Percentiles rank a stretch among this genome's conserved stretches.
Evolutionary conservation across 2,113 vertebrate genomes (phyloP).

Genomic region (Australoheros scitulus): DNA sequence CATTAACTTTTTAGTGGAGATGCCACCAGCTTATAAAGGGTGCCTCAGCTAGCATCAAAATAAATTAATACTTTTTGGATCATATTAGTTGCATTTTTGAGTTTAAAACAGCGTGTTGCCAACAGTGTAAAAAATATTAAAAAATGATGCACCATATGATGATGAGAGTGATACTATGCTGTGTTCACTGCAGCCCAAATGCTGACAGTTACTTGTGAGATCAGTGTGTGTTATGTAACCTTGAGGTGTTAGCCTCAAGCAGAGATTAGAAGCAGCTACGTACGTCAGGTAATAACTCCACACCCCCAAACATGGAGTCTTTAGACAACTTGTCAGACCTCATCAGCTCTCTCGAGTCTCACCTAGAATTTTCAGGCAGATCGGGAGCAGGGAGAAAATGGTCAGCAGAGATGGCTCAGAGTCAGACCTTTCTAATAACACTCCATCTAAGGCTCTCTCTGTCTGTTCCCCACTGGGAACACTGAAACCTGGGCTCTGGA

Average conservation of each 20-base stretch:
- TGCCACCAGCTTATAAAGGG: background rate
- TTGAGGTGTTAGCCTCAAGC: background rate
- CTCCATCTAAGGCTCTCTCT: background rate
- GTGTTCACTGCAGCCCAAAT: background rate
- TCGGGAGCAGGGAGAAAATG: background rate
- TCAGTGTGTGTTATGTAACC: background rate
- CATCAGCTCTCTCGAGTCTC: background rate
- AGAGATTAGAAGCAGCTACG: background rate
- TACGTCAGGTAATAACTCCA: background rate
- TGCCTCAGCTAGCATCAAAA: background rate
- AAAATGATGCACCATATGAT: background rate
- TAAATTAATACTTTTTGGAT: background rate
- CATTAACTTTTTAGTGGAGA: background rate
- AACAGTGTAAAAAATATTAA: background rate
- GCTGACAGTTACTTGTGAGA: background rate
- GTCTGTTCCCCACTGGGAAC: background rate
- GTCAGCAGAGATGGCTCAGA: background rate
- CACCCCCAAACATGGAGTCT: background rate
- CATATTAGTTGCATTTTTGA: background rate
- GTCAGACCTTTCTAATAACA: background rate
- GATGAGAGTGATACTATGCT: background rate
- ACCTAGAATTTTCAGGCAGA: background rate
- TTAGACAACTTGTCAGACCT: background rate
- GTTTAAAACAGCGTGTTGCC: background rate
- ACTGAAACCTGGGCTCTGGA: background rate